Base-by-base conservation (phyloP, 2,888 invertebrate species). In the Lottia gigantea region DNA sequence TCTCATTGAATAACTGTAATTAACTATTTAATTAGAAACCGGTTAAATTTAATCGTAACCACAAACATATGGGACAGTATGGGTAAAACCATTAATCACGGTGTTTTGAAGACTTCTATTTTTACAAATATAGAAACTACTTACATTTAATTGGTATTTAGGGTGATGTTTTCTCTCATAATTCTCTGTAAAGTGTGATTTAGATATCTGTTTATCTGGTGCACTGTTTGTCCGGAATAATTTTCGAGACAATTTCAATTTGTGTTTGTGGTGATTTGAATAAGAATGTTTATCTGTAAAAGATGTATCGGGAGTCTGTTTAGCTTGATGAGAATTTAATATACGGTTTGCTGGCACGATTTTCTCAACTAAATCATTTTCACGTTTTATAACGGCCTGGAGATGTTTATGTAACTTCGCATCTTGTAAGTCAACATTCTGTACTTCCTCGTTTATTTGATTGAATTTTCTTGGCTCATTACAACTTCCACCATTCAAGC, bases 381-480 rank as follows among this genome's bases (percentile, higher is more conserved):
- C 23, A 23, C 19, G 23, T 55, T 55, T 55, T 23, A 2, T 19
- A 23, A 55, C 12, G 55, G 55, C 55, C 55, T 19, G 12, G 19
- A 55, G 55, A 23, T 55, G 55, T 23, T 55, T 55, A 55, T 2
- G 19, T 55, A 55, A 55, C 23, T 23, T 55, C 8, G 11, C 12
- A 23, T 55, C 55, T 8, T 15, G 55, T 23, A 55, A 55, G 23
- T 55, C 19, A 23, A 23, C 55, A 23, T 55, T 19, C 2, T 19
- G 55, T 55, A 55, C 19, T 23, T 55, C 55, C 55, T 23, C 55
- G 23, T 55, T 55, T 55, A 55, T 55, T 55, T 23, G 19, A 55
- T 55, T 55, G 23, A 55, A 23, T 23, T 55, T 23, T 55, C 23
- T 55, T 40, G 11, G 40, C 40, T 40, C 40, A 11, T 40, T 40